These are phyloP conservation scores for Manis javanica DNA, from an alignment of 2,797 vertebrate genomes.

Conservation along the genomic window DNA sequence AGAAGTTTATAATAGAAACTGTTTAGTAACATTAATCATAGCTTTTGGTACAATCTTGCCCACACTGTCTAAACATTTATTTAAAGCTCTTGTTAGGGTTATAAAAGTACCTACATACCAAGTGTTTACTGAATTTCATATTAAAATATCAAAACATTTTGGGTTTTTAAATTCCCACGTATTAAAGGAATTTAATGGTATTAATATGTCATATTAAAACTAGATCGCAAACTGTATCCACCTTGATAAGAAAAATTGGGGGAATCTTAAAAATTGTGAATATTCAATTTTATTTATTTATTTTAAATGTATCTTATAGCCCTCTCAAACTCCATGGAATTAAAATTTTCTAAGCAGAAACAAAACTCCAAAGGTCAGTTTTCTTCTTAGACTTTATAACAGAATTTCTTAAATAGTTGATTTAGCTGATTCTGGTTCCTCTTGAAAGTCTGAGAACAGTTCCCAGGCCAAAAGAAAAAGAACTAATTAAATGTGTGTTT, in stretches of 20 bases:
- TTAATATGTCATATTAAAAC: not conserved
- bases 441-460: not conserved
- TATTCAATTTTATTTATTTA: not conserved
- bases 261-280: not conserved
- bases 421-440: not conserved
- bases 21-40: constrained; percentile 80
- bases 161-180: not conserved
- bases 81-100: constrained; percentile 60
- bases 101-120: constrained; percentile 38
- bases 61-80: constrained; percentile 80
- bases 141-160: constrained; percentile 17
- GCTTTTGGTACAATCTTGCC: constrained; percentile 64
- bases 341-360: not conserved
- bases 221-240: not conserved
- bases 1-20: constrained; percentile 81
- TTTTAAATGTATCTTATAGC: not conserved
- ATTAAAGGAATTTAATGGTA: not conserved
- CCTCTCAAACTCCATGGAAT: not conserved
- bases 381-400: not conserved
- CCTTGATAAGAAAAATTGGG: not conserved
- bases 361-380: not conserved
- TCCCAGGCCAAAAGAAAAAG: not conserved
- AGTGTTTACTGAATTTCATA: constrained; percentile 37
- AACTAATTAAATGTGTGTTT: not conserved
- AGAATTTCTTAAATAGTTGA: constrained; percentile 1